Evolutionary conservation across 2,888 invertebrate species (phyloP).

Genomic region (Drosophila neonasuta): DNA sequence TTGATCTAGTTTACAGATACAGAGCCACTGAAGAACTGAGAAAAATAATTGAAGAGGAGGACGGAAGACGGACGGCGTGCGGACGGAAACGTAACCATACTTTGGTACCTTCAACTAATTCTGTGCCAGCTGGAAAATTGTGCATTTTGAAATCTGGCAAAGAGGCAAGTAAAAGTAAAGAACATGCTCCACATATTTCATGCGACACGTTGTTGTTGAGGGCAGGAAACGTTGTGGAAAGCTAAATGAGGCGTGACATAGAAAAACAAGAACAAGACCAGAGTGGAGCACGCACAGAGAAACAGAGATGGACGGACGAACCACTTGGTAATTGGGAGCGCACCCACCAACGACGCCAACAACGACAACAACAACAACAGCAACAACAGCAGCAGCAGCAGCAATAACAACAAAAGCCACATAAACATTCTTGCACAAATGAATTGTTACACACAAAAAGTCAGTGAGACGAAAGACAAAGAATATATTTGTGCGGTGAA

Average conservation of each 20-base stretch:
- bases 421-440: slow-evolving; percentile 27
- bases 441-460: slow-evolving; percentile 36
- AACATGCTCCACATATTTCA: slow-evolving; percentile 52
- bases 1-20: slow-evolving; percentile 53
- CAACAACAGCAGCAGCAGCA: slow-evolving; percentile 14
- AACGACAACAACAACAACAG: slow-evolving; percentile 12
- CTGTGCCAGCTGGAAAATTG: slow-evolving; percentile 36
- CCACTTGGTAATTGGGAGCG: slow-evolving; percentile 59
- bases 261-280: slow-evolving; percentile 51
- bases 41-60: slow-evolving; percentile 9
- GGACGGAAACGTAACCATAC: slow-evolving; percentile 15
- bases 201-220: slow-evolving; percentile 22
- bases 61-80: neutral
- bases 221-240: slow-evolving; percentile 63
- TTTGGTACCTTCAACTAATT: slow-evolving; percentile 29
- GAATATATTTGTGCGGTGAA: slow-evolving; percentile 46
- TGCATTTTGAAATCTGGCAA: slow-evolving; percentile 51
- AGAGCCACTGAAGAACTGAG: slow-evolving; percentile 5
- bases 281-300: slow-evolving; percentile 27
- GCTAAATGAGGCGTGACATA: slow-evolving; percentile 75
- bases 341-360: slow-evolving; percentile 40
- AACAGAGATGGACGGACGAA: slow-evolving; percentile 12
- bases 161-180: slow-evolving; percentile 34
- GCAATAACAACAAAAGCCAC: slow-evolving; percentile 21
- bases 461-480: slow-evolving; percentile 35